Percentiles rank a stretch among this genome's conserved stretches.
Conservation (phyloP, 1,140 invertebrate species). For the Diorhabda carinulata region DNA sequence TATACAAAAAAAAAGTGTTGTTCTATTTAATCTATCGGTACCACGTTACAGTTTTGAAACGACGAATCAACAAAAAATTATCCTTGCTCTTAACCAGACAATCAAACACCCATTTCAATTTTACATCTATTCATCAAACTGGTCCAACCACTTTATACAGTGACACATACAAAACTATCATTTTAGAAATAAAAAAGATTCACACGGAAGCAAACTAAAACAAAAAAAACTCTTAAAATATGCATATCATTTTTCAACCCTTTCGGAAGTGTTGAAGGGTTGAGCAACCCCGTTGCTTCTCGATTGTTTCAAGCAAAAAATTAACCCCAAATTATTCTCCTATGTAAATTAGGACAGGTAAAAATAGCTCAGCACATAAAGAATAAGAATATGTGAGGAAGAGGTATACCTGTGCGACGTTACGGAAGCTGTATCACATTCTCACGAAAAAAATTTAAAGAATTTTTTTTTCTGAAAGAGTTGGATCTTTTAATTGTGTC, state of each 20-base stretch:
- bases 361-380: slow-evolving; percentile 17
- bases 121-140: slow-evolving; percentile 13
- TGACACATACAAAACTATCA: slow-evolving; percentile 18
- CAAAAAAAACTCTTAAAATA: slow-evolving; percentile 33
- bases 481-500: slow-evolving; percentile 9
- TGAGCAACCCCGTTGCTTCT: slow-evolving; percentile 23
- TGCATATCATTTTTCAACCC: slow-evolving; percentile 35
- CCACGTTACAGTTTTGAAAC: slow-evolving; percentile 13
- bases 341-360: slow-evolving; percentile 34
- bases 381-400: slow-evolving; percentile 14
- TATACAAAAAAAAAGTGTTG: too few species aligned
- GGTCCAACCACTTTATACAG: slow-evolving; percentile 23
- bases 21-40: neutral
- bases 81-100: neutral
- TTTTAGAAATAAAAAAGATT: slow-evolving; percentile 31
- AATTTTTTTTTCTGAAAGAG: slow-evolving; percentile 3
- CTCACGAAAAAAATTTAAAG: slow-evolving; percentile 28
- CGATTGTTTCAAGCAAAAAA: slow-evolving; percentile 39
- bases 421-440: slow-evolving; percentile 20
- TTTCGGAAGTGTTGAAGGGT: slow-evolving; percentile 26
- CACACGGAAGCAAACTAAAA: slow-evolving; percentile 33
- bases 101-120: slow-evolving; percentile 12
- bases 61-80: slow-evolving; percentile 20
- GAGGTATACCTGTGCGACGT: slow-evolving; percentile 14
- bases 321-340: slow-evolving; percentile 37